Evolutionary conservation across 2,888 invertebrate genomes (phyloP).

Genomic region (Hemicrepidius hirtus): DNA sequence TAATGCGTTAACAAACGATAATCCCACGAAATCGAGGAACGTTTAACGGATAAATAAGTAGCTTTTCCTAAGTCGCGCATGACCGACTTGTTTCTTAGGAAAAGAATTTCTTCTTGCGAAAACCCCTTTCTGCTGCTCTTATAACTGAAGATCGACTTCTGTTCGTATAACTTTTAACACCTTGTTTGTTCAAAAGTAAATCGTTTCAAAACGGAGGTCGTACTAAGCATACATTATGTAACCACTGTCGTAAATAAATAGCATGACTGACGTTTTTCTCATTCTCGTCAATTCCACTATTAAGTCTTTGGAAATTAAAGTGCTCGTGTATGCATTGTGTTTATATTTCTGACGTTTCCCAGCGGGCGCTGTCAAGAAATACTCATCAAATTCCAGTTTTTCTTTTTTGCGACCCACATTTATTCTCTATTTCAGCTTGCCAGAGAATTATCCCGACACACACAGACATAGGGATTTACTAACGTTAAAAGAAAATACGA

Average conservation of each 20-base stretch:
- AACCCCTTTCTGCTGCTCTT: too few relatives aligned
- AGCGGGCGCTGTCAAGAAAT: slow-evolving; percentile 33
- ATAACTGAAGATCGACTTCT: too few relatives aligned
- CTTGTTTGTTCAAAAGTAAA: neutral
- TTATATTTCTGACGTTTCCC: slow-evolving; percentile 26
- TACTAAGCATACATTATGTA: slow-evolving; percentile 37
- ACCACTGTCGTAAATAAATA: slow-evolving; percentile 36
- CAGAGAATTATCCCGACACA: neutral
- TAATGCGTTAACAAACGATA: slow-evolving; percentile 8
- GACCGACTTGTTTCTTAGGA: slow-evolving; percentile 11
- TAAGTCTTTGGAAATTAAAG: slow-evolving; percentile 39
- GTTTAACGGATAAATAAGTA: slow-evolving; percentile 1
- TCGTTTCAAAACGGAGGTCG: slow-evolving; percentile 35
- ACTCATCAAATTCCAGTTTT: slow-evolving; percentile 21
- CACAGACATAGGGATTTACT: too few relatives aligned
- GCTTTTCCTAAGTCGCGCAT: slow-evolving; percentile 21
- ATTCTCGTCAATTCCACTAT: slow-evolving; percentile 22
- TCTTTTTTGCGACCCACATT: neutral
- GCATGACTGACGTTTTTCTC: slow-evolving; percentile 35
- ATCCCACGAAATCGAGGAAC: slow-evolving; percentile 8
- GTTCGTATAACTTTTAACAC: too few relatives aligned
- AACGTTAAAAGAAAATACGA: neutral
- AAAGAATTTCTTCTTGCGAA: neutral
- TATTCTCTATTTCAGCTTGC: neutral
- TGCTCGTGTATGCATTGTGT: slow-evolving; percentile 34